Base-by-base conservation (phyloP, 1,140 invertebrate species). In the Tetragonula clypearis region DNA sequence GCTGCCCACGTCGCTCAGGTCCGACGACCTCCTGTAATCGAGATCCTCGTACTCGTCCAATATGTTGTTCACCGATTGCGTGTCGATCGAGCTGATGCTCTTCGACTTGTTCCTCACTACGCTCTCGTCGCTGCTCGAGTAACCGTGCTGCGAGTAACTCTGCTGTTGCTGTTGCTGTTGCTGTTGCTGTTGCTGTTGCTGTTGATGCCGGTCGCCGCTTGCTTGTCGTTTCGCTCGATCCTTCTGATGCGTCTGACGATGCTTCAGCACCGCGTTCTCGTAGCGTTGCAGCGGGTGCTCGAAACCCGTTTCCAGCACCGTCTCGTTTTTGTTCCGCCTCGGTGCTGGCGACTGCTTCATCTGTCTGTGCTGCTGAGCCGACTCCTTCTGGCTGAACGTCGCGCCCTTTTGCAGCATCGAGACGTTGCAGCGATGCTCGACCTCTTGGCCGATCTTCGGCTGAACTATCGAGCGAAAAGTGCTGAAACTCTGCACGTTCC, bases 11-110 rank as follows among this genome's bases (percentile, higher is more conserved):
- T 93, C 92, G 69, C 92, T 93, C 14, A 91, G 77, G 26, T 92
- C 92, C 14, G 92, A 92, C 11, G 92, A 92, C 21, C 88, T 87
- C 17, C 92, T 72, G 68, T 88, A 92, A 62, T 93, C 90, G 3
- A 93, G 85, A 76, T 93, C 92, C 78, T 93, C 92, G 77, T 91
- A 93, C 83, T 93, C 92, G 72, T 93, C 93, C 19, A 93, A 85
- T 23, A 93, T 93, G 55, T 93, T 93, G 76, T 93, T 93, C 15
- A 93, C 91, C 14, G 93, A 93, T 69, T 93, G 93, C 1, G 92
- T 91, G 81, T 93, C 93, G 65, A 93, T 93, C 49, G 93, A 93
- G 73, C 91, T 93, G 21, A 90, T 93, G 79, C 93, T 93, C 86
- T 93, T 93, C 11, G 91, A 93, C 71, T 92, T 93, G 62, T 90